Conservation (phyloP, 2,113 vertebrate genomes). For the Salvator merianae region DNA sequence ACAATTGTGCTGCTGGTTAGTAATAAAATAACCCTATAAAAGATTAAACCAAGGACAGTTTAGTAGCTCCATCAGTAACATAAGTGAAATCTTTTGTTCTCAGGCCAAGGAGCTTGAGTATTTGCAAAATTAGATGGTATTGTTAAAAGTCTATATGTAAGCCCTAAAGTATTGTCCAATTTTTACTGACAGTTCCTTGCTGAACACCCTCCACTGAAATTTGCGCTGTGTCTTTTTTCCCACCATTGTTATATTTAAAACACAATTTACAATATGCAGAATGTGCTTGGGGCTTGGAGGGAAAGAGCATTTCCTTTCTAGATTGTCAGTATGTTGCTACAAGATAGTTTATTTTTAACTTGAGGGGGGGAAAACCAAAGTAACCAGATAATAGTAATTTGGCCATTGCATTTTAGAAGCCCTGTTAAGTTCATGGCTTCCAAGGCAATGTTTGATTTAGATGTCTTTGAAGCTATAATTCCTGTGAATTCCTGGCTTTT, state of each 20-base stretch:
- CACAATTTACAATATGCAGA: conserved; percentile 81
- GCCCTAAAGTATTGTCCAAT: conserved; percentile 23
- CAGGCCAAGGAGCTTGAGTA: conserved; percentile 21
- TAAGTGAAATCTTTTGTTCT: conserved; percentile 60
- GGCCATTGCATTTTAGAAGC: conserved; percentile 63
- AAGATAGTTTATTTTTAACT: conserved; percentile 79
- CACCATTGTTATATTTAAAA: conserved; percentile 81
- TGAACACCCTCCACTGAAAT: conserved; percentile 58
- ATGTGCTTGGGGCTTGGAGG: conserved; percentile 11
- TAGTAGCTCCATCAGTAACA: conserved; percentile 47
- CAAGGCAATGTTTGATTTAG: conserved; percentile 28
- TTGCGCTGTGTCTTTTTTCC: conserved; percentile 73
- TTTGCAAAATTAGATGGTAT: conserved; percentile 55
- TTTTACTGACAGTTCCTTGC: conserved; percentile 44
- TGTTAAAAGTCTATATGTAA: conserved; percentile 56
- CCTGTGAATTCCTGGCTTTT: conserved; percentile 53
- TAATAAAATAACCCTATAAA: conserved; percentile 65
- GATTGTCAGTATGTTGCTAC: conserved; percentile 75
- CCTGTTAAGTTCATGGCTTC: conserved; percentile 47
- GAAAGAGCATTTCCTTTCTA: conserved; percentile 76
- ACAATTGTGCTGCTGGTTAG: conserved; percentile 69
- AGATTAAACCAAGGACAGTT: conserved; percentile 62
- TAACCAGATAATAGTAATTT: conserved; percentile 59
- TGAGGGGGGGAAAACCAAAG: conserved; percentile 49
- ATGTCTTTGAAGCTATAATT: conserved; percentile 47